phyloP scores from a whole-genome alignment of 2,113 vertebrate genomes.

The Oncorhynchus keta region DNA sequence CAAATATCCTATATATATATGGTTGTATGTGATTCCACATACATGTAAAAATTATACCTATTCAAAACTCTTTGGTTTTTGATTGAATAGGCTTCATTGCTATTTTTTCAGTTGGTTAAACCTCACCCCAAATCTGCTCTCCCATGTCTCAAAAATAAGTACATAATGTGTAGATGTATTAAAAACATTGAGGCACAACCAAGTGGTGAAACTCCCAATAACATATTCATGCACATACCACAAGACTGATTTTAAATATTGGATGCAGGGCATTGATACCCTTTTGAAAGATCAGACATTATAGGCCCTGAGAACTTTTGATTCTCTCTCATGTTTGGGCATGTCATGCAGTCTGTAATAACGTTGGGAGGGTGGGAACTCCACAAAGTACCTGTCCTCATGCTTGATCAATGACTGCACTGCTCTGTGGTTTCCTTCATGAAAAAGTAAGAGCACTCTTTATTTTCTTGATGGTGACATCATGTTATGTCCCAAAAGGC shows the following conservation, averaged over 20 bases:
- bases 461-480: background rate
- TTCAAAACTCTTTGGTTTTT: too few relatives aligned
- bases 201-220: too few relatives aligned
- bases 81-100: too few relatives aligned
- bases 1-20: too few relatives aligned
- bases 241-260: background rate
- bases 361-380: slow-evolving; percentile 17
- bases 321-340: slow-evolving; percentile 23
- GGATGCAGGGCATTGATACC: background rate
- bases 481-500: background rate
- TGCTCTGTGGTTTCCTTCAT: slow-evolving; percentile 16
- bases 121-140: too few relatives aligned
- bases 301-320: slow-evolving; percentile 6
- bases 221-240: too few relatives aligned
- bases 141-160: too few relatives aligned
- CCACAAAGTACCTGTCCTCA: background rate
- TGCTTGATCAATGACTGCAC: slow-evolving; percentile 12
- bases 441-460: background rate
- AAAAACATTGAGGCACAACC: too few relatives aligned
- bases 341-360: slow-evolving; percentile 39
- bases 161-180: too few relatives aligned
- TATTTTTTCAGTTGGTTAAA: too few relatives aligned
- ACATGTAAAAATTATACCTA: too few relatives aligned
- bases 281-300: background rate
- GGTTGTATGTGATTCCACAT: too few relatives aligned